These are phyloP conservation scores for Pogonomyrmex californicus DNA, from an alignment of 1,140 invertebrate species.

Conservation along the genomic window DNA sequence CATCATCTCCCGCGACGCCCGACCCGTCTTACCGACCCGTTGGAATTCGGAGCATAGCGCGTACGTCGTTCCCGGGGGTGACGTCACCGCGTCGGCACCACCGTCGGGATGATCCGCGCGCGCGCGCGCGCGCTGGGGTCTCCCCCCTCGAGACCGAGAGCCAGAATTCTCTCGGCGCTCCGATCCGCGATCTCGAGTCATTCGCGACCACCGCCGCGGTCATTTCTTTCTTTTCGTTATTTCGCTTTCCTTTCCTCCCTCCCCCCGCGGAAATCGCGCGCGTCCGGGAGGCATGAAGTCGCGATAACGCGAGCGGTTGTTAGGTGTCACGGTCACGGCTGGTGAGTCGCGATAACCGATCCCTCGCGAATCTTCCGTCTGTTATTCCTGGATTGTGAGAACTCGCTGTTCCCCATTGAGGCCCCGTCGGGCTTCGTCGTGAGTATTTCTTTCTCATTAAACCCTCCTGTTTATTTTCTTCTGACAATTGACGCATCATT, in stretches of 20 bases:
- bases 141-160: not conserved
- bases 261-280: not conserved
- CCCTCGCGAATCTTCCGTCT: slow-evolving; percentile 21
- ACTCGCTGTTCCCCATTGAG: too few species aligned
- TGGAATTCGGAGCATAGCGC: slow-evolving; percentile 48
- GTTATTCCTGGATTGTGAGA: not conserved
- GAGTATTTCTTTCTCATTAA: slow-evolving; percentile 46
- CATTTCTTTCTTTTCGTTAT: not conserved
- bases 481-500: too few species aligned
- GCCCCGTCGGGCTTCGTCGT: not conserved
- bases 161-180: slow-evolving; percentile 26
- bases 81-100: slow-evolving; percentile 67
- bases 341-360: slow-evolving; percentile 20
- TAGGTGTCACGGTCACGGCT: slow-evolving; percentile 48
- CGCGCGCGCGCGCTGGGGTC: not conserved
- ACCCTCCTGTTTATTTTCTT: too few species aligned
- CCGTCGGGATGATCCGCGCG: slow-evolving; percentile 58
- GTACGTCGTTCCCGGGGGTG: slow-evolving; percentile 53
- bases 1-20: slow-evolving; percentile 14
- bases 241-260: not conserved
- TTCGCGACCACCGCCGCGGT: not conserved
- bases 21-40: not conserved
- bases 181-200: not conserved
- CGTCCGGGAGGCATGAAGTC: slow-evolving; percentile 15
- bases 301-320: slow-evolving; percentile 28